These are phyloP conservation scores for Cebus imitator DNA, from an alignment of 2,113 vertebrate species.

Conservation along the genomic window DNA sequence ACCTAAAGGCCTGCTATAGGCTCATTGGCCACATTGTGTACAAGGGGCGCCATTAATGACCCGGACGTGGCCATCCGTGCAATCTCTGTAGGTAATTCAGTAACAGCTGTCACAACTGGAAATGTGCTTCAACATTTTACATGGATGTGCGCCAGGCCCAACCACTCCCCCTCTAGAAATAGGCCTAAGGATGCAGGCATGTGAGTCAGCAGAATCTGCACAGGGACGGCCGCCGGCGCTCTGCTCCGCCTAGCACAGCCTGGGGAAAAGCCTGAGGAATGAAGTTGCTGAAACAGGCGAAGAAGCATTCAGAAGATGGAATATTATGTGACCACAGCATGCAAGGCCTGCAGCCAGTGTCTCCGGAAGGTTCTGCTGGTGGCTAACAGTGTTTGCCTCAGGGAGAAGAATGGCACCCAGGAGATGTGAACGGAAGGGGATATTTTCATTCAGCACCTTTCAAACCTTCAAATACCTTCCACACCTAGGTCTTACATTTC, in stretches of 20 bases:
- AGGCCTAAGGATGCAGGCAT: fast-evolving
- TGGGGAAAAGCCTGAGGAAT: too few relatives aligned
- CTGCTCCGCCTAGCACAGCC: background rate
- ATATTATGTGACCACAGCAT: fast-evolving
- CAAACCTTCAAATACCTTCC: background rate
- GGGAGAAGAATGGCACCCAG: too few relatives aligned
- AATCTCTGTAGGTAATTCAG: background rate
- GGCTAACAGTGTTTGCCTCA: fast-evolving
- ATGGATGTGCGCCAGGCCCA: background rate
- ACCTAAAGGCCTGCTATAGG: background rate
- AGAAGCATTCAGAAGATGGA: too few relatives aligned
- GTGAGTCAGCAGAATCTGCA: fast-evolving
- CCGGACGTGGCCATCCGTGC: fast-evolving
- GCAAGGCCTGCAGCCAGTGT: background rate
- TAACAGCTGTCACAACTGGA: background rate
- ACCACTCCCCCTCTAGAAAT: background rate
- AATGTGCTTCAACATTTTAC: background rate
- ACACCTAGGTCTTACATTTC: too few relatives aligned
- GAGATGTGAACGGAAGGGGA: fast-evolving
- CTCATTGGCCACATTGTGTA: too few relatives aligned
- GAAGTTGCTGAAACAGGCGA: background rate
- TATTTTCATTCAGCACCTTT: background rate
- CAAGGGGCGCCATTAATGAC: background rate
- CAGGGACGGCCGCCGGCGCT: fast-evolving
- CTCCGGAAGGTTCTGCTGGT: background rate